Conservation (phyloP, 2,888 invertebrate genomes). For the Cephus spinipes region DNA sequence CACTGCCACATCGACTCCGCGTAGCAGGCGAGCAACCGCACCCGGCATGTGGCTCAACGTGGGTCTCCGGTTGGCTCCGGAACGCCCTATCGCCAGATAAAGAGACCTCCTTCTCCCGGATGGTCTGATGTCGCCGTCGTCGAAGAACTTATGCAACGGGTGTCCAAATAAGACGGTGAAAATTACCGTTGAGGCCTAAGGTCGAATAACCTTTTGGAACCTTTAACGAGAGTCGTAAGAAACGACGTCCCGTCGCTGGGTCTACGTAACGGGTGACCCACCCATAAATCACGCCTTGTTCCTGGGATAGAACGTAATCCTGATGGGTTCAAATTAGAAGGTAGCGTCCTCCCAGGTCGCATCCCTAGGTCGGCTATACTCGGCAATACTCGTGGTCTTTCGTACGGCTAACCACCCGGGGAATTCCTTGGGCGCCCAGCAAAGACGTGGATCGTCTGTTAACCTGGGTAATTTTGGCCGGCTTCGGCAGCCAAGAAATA, state of each 20-base stretch:
- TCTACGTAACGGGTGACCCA: background rate
- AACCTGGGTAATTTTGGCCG: background rate
- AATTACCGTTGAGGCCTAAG: background rate
- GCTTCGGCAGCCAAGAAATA: background rate
- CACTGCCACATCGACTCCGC: conserved; percentile 20
- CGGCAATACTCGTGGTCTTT: background rate
- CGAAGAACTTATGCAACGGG: conserved; percentile 12
- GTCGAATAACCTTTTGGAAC: background rate
- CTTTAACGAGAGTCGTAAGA: background rate
- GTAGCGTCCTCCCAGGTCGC: background rate
- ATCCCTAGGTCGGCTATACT: background rate
- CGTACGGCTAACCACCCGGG: background rate
- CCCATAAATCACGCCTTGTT: background rate
- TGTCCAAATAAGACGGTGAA: conserved; percentile 5
- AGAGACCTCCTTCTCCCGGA: conserved; percentile 17
- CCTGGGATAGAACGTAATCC: background rate
- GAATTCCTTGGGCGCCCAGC: background rate
- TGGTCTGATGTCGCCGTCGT: conserved; percentile 22
- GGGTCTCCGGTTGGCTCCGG: conserved; percentile 29
- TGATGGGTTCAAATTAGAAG: background rate
- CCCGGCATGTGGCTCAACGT: conserved; percentile 30
- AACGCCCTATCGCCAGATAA: conserved; percentile 11
- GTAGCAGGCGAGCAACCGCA: conserved; percentile 38
- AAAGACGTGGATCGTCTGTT: conserved; percentile 16
- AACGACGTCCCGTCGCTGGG: background rate